Evolutionary conservation across 2,888 invertebrate species (phyloP).

Genomic region (Belgica antarctica): DNA sequence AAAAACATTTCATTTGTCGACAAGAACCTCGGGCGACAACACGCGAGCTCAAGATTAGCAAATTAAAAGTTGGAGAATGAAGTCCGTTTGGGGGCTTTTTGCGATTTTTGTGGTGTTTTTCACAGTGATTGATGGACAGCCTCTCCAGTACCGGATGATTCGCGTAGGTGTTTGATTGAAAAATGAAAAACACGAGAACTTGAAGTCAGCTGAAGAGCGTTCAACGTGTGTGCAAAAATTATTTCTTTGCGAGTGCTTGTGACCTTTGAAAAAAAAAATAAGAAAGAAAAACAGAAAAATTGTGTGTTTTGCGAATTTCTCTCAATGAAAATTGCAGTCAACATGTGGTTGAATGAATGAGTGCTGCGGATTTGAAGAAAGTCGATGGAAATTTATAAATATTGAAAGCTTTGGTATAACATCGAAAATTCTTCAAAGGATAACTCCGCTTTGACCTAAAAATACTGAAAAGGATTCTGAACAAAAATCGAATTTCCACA

Average conservation of each 20-base stretch:
- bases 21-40: too few relatives aligned
- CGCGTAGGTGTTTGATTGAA: conserved; percentile 1
- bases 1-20: too few relatives aligned
- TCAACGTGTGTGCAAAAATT: not conserved
- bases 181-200: not conserved
- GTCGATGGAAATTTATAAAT: too few relatives aligned
- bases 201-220: not conserved
- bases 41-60: too few relatives aligned
- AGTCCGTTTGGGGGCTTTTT: not conserved
- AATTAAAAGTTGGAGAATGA: too few relatives aligned
- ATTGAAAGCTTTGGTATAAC: too few relatives aligned
- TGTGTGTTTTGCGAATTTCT: not conserved
- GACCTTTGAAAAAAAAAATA: not conserved
- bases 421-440: too few relatives aligned
- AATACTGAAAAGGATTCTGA: too few relatives aligned
- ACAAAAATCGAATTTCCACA: too few relatives aligned
- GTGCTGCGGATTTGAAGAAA: too few relatives aligned
- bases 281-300: too few relatives aligned
- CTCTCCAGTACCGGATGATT: conserved; percentile 23
- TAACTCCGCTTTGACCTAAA: too few relatives aligned
- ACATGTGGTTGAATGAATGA: not conserved
- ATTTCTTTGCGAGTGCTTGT: not conserved
- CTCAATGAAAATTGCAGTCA: not conserved
- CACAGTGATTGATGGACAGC: conserved; percentile 27
- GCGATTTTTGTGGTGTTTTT: not conserved